Evolutionary conservation across 1,140 invertebrate species (phyloP), one percentile per base, ranked within the genome.

Genomic region (Trissolcus basalis): DNA sequence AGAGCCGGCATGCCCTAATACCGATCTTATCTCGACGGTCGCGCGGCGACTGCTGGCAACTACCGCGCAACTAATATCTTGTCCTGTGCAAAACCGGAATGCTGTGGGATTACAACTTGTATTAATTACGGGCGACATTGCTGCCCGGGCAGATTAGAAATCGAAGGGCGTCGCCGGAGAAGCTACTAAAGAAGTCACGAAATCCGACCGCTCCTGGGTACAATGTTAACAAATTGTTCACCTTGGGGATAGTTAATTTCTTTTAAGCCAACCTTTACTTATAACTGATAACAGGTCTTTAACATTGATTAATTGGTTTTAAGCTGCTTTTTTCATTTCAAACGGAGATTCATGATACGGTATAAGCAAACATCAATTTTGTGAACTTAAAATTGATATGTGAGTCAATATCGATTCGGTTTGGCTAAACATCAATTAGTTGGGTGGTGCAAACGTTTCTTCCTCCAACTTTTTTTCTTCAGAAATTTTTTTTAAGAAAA

Each of bases 61-160:
- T 82, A 80, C 81, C 69, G 76, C 79, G 67, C 82, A 86, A 85
- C 85, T 85, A 87, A 87, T 87, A 86, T 86, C 83, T 84, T 85
- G 85, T 86, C 82, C 82, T 78, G 82, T 77, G 83, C 83, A 86
- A 87, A 88, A 88, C 85, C 86, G 83, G 85, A 87, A 88, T 88
- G 78, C 81, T 74, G 67, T 71, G 75, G 86, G 80, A 87, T 86
- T 86, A 85, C 84, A 87, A 87, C 82, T 88, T 86, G 87, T 88
- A 87, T 88, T 88, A 88, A 88, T 88, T 88, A 88, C 84, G 83
- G 73, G 75, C 82, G 85, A 88, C 86, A 86, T 88, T 82, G 85
- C 82, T 74, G 80, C 78, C 58, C 79, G 78, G 71, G 53, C 71
- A 87, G 87, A 88, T 88, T 87, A 86, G 86, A 87, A 87, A 88